Evolutionary conservation across 92 coral and sea anemone genomes (phyloP), one percentile per base, ranked within the genome.

Genomic region (Epizoanthus rinbou): DNA sequence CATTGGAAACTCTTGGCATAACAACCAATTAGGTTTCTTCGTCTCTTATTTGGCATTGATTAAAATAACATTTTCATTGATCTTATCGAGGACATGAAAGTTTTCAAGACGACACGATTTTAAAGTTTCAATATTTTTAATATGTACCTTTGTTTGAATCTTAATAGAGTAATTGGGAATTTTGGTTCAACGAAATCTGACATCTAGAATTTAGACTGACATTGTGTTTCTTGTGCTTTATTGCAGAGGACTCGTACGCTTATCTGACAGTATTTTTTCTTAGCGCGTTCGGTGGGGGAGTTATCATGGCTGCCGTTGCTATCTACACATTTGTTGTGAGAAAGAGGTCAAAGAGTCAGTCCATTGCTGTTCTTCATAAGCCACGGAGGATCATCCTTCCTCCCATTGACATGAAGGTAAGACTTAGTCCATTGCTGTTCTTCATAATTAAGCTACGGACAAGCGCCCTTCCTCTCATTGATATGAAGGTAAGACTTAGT

Each of bases 191-290:
- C 14, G 54, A 13, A 9, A 50, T 50, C 54, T 11, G 15, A 50
- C 54, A 50, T 50, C 54, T 9, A 50, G 54, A 50, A 50, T 50
- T 50, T 50, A 50, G 11, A 50, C 17, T 25, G 17, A 5, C 25
- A 4, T 64, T 10, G 35, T 14, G n/a, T 5, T 7, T 33, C 3
- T 53, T 39, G 22, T 11, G 22, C 5, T 78, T 18, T 43, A 19
- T 63, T 78, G 58, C 82, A 78, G 82, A 78, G 82, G 82, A 78
- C 39, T 43, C 82, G 21, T 78, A 78, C 71, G 82, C 82, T 10
- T 78, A 78, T 6, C 70, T 78, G 24, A 78, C 82, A 41, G 82
- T 78, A 21, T 78, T 78, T 43, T 78, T 78, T 18, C 82, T 78
- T 3, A 78, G 82, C 59, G 82, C 71, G 11, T 78, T 78, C 15